Evolutionary conservation across 92 coral and sea anemone species (phyloP).

Genomic region (Parazoanthus darwini): DNA sequence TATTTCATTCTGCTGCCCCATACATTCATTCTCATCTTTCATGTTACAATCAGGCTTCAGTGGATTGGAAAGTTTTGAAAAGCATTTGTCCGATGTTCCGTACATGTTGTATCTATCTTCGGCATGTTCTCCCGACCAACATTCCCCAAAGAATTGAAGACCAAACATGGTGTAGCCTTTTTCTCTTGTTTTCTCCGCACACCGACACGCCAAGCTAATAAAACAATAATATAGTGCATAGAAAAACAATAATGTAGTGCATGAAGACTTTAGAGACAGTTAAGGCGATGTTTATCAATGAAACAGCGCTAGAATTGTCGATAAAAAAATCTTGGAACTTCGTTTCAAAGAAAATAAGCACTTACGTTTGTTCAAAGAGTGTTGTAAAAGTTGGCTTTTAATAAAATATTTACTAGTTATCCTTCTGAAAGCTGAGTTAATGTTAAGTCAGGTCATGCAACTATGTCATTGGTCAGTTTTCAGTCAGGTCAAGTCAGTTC

Average conservation of each 20-base stretch:
- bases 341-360: too few relatives aligned
- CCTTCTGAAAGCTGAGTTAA: too few relatives aligned
- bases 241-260: background rate
- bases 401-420: too few relatives aligned
- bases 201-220: conserved; percentile 8
- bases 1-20: background rate
- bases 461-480: too few relatives aligned
- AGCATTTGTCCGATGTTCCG: background rate
- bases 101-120: background rate
- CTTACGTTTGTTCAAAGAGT: too few relatives aligned
- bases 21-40: background rate
- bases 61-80: background rate
- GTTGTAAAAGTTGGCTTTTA: too few relatives aligned
- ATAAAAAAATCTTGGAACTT: too few relatives aligned
- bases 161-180: conserved; percentile 8
- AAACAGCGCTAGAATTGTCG: too few relatives aligned
- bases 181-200: background rate
- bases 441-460: too few relatives aligned
- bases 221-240: background rate
- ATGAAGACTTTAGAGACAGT: too few relatives aligned
- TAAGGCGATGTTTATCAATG: too few relatives aligned
- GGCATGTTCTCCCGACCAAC: background rate
- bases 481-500: too few relatives aligned
- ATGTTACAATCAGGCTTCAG: background rate
- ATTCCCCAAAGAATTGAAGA: background rate